Base-by-base conservation (phyloP, 1,140 invertebrate species). In the Ostrea denselamellosa region DNA sequence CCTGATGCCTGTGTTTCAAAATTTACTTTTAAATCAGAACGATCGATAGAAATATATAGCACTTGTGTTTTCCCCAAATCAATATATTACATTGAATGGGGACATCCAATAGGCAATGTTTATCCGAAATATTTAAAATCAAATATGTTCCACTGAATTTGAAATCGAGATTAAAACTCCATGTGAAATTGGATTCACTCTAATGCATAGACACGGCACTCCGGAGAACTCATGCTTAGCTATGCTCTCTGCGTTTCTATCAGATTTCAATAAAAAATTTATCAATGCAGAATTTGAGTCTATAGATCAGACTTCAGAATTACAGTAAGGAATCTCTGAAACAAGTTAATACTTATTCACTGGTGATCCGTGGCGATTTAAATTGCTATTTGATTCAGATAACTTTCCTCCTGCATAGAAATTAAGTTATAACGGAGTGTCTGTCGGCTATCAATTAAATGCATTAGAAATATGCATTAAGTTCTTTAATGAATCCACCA, bases 401-500 rank as follows among this genome's bases (percentile, higher is more conserved):
- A 25, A 77, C 68, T 28, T 34, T 77, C 28, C 28, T 77, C 28
- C 14, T 22, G 22, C 28, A 14, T 14, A 14, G 28, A 77, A 34
- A 34, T 9, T 14, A 10, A 25, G 14, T 77, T 77, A 28, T 34
- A 10, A 77, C 10, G 14, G 17, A 34, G 68, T 77, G 68, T 77
- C 68, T 77, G 28, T 34, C 28, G 68, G 68, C 68, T 77, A 77
- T 77, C 68, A 77, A 77, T 77, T 77, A 28, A 77, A n/a, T 28
- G 68, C 68, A 77, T 77, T 77, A 34, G 28, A 77, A 77, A 77
- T 34, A 77, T 77, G 68, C 68, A 77, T 77, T 77, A 25, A 77
- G 68, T 25, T 77, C 68, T 77, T 77, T 14, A 77, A 77, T 77
- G 14, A 77, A 77, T 28, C 68, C 22, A 77, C 25, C 14, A 28